Conservation (phyloP, 1,140 invertebrate genomes). For the Bombyx mandarina region DNA sequence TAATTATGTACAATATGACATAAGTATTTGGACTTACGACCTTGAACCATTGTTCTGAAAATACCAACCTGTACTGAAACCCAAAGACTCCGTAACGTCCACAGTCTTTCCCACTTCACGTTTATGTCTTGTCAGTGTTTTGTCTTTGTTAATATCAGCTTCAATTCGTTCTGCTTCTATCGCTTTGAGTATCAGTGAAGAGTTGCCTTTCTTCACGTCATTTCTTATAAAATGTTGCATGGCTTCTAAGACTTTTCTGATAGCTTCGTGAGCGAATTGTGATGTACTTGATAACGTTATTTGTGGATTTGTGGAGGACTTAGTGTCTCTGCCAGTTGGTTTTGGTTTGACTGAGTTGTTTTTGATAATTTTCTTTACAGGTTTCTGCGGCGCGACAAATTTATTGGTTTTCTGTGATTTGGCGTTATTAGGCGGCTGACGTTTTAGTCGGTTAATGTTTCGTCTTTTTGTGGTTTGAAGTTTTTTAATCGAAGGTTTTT, state of each 20-base stretch:
- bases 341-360: constrained; percentile 13
- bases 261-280: constrained; percentile 23
- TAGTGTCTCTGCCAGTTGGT: neutral
- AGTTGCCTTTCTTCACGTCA: constrained; percentile 16
- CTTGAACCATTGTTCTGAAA: too few species aligned
- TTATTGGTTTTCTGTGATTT: too few species aligned
- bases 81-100: too few species aligned
- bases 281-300: constrained; percentile 9
- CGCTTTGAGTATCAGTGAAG: constrained; percentile 2
- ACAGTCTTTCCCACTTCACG: neutral
- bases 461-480: constrained; percentile 4
- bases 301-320: constrained; percentile 7
- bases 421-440: neutral
- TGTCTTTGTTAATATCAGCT: neutral
- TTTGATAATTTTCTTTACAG: constrained; percentile 12
- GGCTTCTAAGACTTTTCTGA: constrained; percentile 29
- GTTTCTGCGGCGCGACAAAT: neutral
- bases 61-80: too few species aligned
- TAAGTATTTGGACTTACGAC: too few species aligned
- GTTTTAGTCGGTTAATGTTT: constrained; percentile 16
- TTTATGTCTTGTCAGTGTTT: neutral
- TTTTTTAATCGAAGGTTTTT: constrained; percentile 2
- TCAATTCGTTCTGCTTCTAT: neutral
- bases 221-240: constrained; percentile 27
- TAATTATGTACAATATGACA: too few species aligned